Evolutionary conservation across 2,797 vertebrate genomes (phyloP).

Genomic region (Anguilla marmorata): DNA sequence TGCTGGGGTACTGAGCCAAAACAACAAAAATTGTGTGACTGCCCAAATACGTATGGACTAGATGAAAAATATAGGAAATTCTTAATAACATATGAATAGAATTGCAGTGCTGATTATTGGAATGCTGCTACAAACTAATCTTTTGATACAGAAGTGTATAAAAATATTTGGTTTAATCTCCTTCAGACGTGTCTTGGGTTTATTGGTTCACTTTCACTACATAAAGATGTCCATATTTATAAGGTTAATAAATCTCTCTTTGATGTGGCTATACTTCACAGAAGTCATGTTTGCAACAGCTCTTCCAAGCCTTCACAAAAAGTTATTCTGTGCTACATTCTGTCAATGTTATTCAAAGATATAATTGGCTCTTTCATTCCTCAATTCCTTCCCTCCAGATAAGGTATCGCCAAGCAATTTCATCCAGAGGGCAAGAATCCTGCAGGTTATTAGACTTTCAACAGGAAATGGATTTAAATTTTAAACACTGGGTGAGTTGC

Average conservation of each 20-base stretch:
- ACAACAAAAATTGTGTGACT: too few relatives aligned
- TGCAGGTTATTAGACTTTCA: not conserved
- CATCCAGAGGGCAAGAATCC: not conserved
- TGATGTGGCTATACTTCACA: not conserved
- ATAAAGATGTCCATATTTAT: too few relatives aligned
- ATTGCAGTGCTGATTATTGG: too few relatives aligned
- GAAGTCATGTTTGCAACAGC: not conserved
- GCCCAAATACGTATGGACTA: too few relatives aligned
- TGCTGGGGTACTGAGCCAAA: too few relatives aligned
- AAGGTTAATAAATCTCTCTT: too few relatives aligned
- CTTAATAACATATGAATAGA: too few relatives aligned
- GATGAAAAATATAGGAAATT: too few relatives aligned
- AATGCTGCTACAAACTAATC: too few relatives aligned
- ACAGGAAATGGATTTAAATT: not conserved
- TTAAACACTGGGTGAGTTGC: not conserved
- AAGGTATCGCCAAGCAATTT: not conserved
- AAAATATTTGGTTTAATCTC: not conserved
- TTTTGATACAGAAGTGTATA: too few relatives aligned
- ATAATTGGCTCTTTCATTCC: not conserved
- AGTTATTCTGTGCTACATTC: too few relatives aligned
- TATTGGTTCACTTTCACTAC: not conserved
- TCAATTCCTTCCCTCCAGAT: not conserved
- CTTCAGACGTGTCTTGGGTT: not conserved
- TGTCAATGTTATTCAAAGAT: not conserved
- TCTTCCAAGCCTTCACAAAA: not conserved